phyloP scores from a whole-genome alignment of 2,888 invertebrate genomes.

The Papilio elwesi region DNA sequence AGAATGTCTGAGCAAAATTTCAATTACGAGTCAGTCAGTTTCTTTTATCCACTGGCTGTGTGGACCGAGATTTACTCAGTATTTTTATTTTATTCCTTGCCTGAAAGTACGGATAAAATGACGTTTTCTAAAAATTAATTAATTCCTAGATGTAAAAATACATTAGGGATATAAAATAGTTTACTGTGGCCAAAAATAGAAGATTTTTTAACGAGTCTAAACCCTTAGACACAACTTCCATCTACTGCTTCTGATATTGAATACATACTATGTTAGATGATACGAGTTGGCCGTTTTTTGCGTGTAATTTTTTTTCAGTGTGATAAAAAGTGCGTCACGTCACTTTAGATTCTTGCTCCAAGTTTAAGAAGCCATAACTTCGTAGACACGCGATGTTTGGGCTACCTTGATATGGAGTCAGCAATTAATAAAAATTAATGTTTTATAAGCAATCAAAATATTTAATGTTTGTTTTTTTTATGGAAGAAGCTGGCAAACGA shows the following conservation, averaged over 20 bases:
- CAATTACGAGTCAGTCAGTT: too few species aligned
- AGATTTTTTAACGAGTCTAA: not conserved
- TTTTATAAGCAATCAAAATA: not conserved
- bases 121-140: too few species aligned
- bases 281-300: conserved; percentile 40
- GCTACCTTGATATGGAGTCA: conserved; percentile 48
- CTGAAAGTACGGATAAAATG: too few species aligned
- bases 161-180: too few species aligned
- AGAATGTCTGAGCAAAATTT: too few species aligned
- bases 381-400: conserved; percentile 64
- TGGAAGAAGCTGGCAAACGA: too few species aligned
- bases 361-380: conserved; percentile 70
- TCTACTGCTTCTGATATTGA: conserved; percentile 30
- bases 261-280: conserved; percentile 37
- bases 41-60: too few species aligned
- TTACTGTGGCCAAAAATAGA: not conserved
- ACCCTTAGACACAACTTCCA: conserved; percentile 19
- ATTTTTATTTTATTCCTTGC: too few species aligned
- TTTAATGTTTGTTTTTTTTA: not conserved
- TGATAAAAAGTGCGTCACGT: conserved; percentile 52
- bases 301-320: conserved; percentile 42
- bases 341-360: conserved; percentile 54
- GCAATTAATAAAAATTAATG: conserved; percentile 36
- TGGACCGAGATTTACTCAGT: too few species aligned
- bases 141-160: too few species aligned